Percentiles rank a stretch among this genome's conserved stretches.
phyloP scores from a whole-genome alignment of 1,140 invertebrate genomes.

The Ostrea edulis region DNA sequence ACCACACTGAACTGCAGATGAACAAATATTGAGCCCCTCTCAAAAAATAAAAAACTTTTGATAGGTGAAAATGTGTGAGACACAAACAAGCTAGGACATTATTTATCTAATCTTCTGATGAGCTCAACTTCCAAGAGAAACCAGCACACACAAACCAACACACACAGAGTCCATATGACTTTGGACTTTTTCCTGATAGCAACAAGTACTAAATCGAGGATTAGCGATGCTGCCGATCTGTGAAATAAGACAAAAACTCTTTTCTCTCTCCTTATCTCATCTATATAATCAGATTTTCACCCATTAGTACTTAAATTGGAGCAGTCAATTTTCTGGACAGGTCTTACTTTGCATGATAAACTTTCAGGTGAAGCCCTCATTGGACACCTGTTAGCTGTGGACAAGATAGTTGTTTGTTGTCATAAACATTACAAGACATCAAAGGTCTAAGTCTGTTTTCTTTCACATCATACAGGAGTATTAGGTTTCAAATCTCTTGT shows the following conservation, averaged over 20 bases:
- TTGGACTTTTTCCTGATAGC: conserved; percentile 20
- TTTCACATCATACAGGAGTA: background rate
- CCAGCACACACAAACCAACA: background rate
- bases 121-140: background rate
- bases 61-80: conserved; percentile 9
- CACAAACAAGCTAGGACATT: background rate
- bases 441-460: background rate
- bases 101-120: background rate
- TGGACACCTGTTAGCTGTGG: background rate
- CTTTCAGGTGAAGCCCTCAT: background rate
- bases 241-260: background rate
- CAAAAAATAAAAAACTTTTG: conserved; percentile 19
- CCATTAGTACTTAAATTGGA: background rate
- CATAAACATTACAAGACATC: conserved; percentile 4
- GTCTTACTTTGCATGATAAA: background rate
- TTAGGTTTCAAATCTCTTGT: conserved; percentile 17
- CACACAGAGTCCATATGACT: background rate
- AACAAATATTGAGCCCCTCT: background rate
- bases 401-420: background rate
- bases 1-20: background rate
- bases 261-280: background rate
- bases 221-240: background rate
- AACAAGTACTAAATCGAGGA: background rate
- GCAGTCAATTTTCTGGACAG: no score
- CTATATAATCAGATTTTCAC: background rate